Conservation (phyloP, 2,113 vertebrate species). For the Dicaeum eximium region DNA sequence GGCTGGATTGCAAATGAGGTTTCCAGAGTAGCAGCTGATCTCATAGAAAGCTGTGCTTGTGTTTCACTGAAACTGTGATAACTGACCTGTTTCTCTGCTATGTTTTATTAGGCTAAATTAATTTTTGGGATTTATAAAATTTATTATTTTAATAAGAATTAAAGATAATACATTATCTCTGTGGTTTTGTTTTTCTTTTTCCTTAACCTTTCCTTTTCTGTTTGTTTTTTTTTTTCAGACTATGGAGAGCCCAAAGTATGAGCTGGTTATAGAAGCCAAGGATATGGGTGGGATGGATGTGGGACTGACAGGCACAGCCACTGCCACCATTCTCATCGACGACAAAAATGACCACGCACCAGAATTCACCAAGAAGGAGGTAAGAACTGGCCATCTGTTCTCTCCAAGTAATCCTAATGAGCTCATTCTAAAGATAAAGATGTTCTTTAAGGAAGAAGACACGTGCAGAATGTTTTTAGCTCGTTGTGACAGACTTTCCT, state of each 20-base stretch:
- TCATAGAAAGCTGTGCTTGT: background rate
- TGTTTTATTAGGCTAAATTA: background rate
- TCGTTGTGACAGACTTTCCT: background rate
- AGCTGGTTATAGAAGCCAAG: slow-evolving; percentile 93
- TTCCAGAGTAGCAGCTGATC: background rate
- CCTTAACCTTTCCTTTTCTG: background rate
- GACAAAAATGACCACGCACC: slow-evolving; percentile 97
- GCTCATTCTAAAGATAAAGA: background rate
- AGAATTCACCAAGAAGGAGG: slow-evolving; percentile 95
- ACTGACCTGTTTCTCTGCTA: background rate
- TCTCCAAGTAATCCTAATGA: background rate
- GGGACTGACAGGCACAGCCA: slow-evolving; percentile 91
- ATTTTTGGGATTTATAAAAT: accelerated
- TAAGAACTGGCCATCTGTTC: slow-evolving; percentile 56
- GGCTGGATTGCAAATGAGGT: background rate
- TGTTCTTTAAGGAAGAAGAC: background rate
- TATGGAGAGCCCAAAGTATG: slow-evolving; percentile 89
- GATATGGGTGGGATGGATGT: slow-evolving; percentile 93
- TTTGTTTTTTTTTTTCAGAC: slow-evolving; percentile 74
- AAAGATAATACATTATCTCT: background rate
- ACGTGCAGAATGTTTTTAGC: background rate
- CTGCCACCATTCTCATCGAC: slow-evolving; percentile 92
- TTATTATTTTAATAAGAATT: background rate
- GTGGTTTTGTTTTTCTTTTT: accelerated
- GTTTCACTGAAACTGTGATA: background rate